Evolutionary conservation across 2,797 vertebrate species (phyloP), one percentile per base, ranked within the genome.

Genomic region (Tokudaia muenninki): DNA sequence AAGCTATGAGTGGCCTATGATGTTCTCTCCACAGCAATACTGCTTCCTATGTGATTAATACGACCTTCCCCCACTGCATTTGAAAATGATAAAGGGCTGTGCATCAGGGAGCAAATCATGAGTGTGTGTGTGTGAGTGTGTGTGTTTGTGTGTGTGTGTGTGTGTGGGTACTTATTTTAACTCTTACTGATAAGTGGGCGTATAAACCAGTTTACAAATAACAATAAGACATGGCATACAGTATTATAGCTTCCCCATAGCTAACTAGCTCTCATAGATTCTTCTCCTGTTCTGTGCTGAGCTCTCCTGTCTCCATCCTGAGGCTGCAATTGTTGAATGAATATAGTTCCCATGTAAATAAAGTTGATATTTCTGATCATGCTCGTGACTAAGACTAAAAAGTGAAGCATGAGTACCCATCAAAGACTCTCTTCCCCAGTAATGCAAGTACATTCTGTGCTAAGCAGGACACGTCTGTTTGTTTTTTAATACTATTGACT

Each of bases 131-230:
- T 47, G 4, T 55, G 6, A 22, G 31, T 61, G 24, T 34, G 7
- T 78, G 22, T 12, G 2, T 41, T 17, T n/a, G 10, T 82, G 22
- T 26, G 13, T 75, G 44, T 55, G 6, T 44, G 7, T 22, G 16
- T 16, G 19, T 16, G 21, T 61, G 3, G 31, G 26, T 55, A 29
- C 24, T 52, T 34, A 77, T 44, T 89, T 44, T 78, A 78, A 77
- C 59, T 47, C 50, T 92, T 90, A 41, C 29, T 82, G 55, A 31
- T 80, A 61, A n/a, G 57, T 63, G 5, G 29, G 52, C 44, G 4
- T 65, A 3, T 61, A 93, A 41, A 16, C 92, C 19, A 87, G 82
- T 41, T 91, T 87, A 91, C 3, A 94, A 61, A 44, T 72, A 93
- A 50, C 72, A 77, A 57, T 81, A 63, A 90, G 61, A 90, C n/a